Percentiles rank a stretch among this genome's conserved stretches.
Evolutionary conservation across 2,888 invertebrate genomes (phyloP).

Genomic region (Neelides folsomi): DNA sequence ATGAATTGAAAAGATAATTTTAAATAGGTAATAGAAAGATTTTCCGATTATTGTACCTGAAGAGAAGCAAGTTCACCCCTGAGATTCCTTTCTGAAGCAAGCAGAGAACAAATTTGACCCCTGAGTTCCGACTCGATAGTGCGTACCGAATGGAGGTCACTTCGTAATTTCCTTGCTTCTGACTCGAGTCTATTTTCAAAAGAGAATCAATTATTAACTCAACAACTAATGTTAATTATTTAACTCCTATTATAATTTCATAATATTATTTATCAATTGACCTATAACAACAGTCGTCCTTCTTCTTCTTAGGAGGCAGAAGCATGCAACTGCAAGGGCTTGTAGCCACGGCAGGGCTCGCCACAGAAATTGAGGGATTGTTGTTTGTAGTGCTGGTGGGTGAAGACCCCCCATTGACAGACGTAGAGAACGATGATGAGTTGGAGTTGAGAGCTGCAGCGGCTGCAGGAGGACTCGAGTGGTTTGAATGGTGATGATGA

Average conservation of each 20-base stretch:
- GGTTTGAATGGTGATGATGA: constrained; percentile 24
- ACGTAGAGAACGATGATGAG: constrained; percentile 15
- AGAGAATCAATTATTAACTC: too few relatives aligned
- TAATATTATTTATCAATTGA: too few relatives aligned
- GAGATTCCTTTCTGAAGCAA: constrained; percentile 32
- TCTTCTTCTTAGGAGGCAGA: constrained; percentile 25
- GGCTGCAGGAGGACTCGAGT: constrained; percentile 14
- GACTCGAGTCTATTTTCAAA: constrained; percentile 22
- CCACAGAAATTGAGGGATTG: constrained; percentile 19
- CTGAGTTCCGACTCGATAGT: constrained; percentile 31
- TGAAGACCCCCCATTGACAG: constrained; percentile 10
- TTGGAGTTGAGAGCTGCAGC: constrained; percentile 10
- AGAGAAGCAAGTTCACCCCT: constrained; percentile 31
- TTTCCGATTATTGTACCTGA: too few relatives aligned
- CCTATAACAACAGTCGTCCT: constrained; percentile 31
- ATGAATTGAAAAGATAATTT: not conserved
- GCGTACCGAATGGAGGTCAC: constrained; percentile 31
- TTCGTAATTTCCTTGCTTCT: constrained; percentile 31
- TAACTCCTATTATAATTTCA: too few relatives aligned
- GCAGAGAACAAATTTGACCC: constrained; percentile 30
- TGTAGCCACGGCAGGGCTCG: constrained; percentile 22
- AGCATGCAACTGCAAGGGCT: constrained; percentile 7
- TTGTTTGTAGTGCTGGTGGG: constrained; percentile 24
- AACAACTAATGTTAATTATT: too few relatives aligned
- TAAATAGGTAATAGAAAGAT: too few relatives aligned